Evolutionary conservation across 2,113 vertebrate genomes (phyloP), one percentile per base, ranked within the genome.

Genomic region (Salvelinus sp.): DNA sequence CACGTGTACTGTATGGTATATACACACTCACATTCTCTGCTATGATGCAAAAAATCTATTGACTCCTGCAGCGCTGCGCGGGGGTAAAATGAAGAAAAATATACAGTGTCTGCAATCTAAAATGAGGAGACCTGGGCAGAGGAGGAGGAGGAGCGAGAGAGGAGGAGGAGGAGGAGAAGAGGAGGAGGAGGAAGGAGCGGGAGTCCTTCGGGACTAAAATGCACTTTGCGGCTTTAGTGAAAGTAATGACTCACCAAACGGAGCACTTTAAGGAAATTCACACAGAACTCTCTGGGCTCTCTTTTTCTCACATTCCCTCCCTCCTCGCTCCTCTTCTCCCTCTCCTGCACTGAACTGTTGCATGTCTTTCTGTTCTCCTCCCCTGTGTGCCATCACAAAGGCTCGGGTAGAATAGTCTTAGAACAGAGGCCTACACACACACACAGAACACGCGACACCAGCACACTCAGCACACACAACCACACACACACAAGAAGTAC

Each of bases 201-300:
- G 47, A 83, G 80, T 89, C 90, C 92, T 89, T 77, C 77, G 86
- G 91, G 82, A 86, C 84, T 74, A 76, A 84, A 89, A 90, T 88
- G 91, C 91, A 91, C 89, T 94, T 90, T 92, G 86, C 81, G 82
- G 89, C 86, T 91, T 90, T 88, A 91, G 89, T 88, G 90, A 91
- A 91, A 90, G 89, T 93, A 91, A 93, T 92, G 91, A 93, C 89
- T 93, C 90, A 90, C 91, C 86, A 90, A 93, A 92, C 87, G 86
- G 87, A 92, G 88, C 90, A 91, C 86, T 92, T 92, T 91, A 90
- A 88, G 88, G 88, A 92, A 88, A 92, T 92, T 92, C 90, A 88
- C 91, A 92, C 89, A 87, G 86, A 86, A 90, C 76, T 92, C 87
- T 90, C 90, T 81, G 72, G 79, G 87, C 89, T 86, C 84, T n/a